Percentiles rank a stretch among this genome's conserved stretches.
phyloP scores from a whole-genome alignment of 1,140 invertebrate species.

The Megalonaias nervosa region DNA sequence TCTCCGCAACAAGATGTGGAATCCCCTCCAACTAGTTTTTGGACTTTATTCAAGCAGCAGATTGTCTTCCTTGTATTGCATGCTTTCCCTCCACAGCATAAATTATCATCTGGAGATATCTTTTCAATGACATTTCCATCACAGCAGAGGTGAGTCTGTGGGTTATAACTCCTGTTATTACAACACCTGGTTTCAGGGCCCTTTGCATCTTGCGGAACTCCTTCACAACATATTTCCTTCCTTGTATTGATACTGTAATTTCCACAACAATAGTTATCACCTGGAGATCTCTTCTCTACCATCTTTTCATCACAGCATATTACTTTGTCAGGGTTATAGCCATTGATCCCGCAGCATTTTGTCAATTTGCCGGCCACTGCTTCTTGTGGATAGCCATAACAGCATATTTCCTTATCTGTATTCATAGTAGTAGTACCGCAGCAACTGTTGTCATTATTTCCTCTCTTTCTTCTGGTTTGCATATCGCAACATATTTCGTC shows the following conservation, averaged over 20 bases:
- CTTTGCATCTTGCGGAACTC: conserved; percentile 8
- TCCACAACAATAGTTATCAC: conserved; percentile 27
- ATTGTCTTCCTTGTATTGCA: conserved; percentile 31
- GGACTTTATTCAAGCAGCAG: conserved; percentile 20
- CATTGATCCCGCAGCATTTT: conserved; percentile 16
- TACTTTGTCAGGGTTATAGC: conserved; percentile 23
- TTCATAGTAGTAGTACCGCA: conserved; percentile 20
- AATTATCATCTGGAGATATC: conserved; percentile 20
- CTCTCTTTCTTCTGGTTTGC: conserved; percentile 16
- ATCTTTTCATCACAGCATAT: conserved; percentile 23
- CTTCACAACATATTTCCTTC: conserved; percentile 36
- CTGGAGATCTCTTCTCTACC: conserved; percentile 15
- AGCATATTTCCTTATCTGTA: conserved; percentile 13
- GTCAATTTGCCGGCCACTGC: conserved; percentile 26
- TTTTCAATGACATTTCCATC: conserved; percentile 20
- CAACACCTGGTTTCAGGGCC: conserved; percentile 23
- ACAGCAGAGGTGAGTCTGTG: conserved; percentile 22
- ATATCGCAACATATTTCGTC: conserved; percentile 29
- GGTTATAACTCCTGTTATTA: conserved; percentile 22
- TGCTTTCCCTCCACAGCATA: conserved; percentile 28
- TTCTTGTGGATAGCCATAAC: conserved; percentile 15
- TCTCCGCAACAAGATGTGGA: conserved; percentile 23
- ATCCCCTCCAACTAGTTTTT: conserved; percentile 18
- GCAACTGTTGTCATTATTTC: conserved; percentile 12
- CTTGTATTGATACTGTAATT: conserved; percentile 23